Percentiles rank a stretch among this genome's conserved stretches.
Conservation (phyloP, 1,140 invertebrate species). For the Lysiphlebus fabarum region DNA sequence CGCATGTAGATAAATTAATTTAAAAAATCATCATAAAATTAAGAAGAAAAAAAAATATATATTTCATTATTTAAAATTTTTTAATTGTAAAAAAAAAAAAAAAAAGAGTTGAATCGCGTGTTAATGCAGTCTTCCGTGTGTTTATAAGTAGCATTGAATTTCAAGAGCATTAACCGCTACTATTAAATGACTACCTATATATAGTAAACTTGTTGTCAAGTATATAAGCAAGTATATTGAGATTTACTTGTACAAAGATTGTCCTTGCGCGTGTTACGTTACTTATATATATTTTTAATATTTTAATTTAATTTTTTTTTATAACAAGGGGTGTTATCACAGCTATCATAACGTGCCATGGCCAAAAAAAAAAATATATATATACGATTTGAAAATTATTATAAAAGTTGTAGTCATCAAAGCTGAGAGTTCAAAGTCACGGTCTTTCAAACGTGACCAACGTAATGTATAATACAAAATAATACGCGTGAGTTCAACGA, state of each 20-base stretch:
- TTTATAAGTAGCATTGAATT: constrained; percentile 13
- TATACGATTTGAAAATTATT: too few species aligned
- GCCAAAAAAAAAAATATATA: background rate
- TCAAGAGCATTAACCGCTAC: constrained; percentile 22
- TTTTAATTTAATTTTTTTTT: too few species aligned
- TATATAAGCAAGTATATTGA: too few species aligned
- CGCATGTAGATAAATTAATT: constrained; percentile 1
- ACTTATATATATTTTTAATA: too few species aligned
- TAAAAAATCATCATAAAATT: background rate
- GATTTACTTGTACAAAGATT: background rate
- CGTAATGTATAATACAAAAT: background rate
- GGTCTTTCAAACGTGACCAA: constrained; percentile 26
- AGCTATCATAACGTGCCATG: background rate
- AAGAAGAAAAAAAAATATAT: too few species aligned
- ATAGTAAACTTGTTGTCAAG: too few species aligned
- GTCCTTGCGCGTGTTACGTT: constrained; percentile 22
- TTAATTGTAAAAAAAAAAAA: too few species aligned
- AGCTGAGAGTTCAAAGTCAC: constrained; percentile 36
- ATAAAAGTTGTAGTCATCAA: background rate
- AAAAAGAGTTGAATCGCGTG: constrained; percentile 17
- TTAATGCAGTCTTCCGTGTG: constrained; percentile 9
- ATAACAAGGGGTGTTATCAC: constrained; percentile 8
- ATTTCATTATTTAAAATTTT: too few species aligned
- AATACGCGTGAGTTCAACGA: background rate
- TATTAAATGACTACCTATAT: background rate